Conservation (phyloP, 2,113 vertebrate species). For the Periophthalmodon schlosseri region DNA sequence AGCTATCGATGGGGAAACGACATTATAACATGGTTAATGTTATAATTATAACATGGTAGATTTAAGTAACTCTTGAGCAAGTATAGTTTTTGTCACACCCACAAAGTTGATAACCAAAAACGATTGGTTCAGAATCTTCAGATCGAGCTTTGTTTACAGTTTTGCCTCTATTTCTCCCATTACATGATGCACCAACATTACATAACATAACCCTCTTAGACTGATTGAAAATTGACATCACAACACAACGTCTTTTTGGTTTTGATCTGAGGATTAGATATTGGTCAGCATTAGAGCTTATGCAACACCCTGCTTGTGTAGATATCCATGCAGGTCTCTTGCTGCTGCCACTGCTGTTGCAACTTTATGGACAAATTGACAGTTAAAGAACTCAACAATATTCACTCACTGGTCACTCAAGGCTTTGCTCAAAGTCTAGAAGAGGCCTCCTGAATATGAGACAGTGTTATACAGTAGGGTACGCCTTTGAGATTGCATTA, state of each 20-base stretch:
- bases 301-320: conserved; percentile 48
- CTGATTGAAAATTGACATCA: conserved; percentile 25
- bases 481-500: background rate
- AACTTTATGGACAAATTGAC: conserved; percentile 22
- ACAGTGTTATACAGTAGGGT: background rate
- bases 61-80: no score
- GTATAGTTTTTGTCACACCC: no score
- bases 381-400: background rate
- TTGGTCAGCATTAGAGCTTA: conserved; percentile 54
- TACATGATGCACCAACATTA: conserved; percentile 31
- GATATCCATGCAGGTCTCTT: background rate
- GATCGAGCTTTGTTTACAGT: background rate
- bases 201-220: conserved; percentile 29
- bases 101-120: background rate
- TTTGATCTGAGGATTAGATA: conserved; percentile 62
- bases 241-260: conserved; percentile 14
- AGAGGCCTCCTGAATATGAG: background rate
- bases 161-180: background rate
- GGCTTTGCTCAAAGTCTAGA: background rate
- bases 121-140: background rate
- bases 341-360: conserved; percentile 9
- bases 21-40: no score
- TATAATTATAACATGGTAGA: no score
- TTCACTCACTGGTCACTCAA: background rate
- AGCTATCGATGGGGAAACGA: no score